Conservation (phyloP, 2,888 invertebrate species). For the Agonopterix alstromeriana region DNA sequence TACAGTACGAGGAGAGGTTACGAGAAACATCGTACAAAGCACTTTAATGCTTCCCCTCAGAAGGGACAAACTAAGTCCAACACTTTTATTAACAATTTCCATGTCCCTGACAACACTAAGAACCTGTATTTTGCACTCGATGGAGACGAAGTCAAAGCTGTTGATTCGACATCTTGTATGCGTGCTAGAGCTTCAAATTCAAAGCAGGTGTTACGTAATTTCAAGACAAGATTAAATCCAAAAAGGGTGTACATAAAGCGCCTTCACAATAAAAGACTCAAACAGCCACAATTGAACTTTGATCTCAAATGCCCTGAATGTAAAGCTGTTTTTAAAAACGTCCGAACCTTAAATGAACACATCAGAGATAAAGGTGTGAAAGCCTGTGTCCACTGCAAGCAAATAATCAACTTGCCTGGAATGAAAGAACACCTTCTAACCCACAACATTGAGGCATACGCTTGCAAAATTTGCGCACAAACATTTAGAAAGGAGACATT, state of each 20-base stretch:
- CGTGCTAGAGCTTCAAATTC: not conserved
- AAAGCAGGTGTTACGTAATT: conserved; percentile 6
- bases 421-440: conserved; percentile 18
- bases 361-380: conserved; percentile 24
- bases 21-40: conserved; percentile 28
- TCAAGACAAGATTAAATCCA: conserved; percentile 10
- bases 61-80: too few species aligned
- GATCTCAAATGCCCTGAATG: conserved; percentile 32
- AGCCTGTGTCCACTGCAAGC: conserved; percentile 28
- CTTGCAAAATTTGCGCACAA: conserved; percentile 28
- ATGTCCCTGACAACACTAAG: conserved; percentile 17
- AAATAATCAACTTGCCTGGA: conserved; percentile 18
- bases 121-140: conserved; percentile 26
- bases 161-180: conserved; percentile 3
- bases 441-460: conserved; percentile 18
- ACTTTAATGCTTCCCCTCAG: conserved; percentile 4
- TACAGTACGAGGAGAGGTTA: conserved; percentile 37
- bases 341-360: conserved; percentile 28
- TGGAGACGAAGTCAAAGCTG: conserved; percentile 8
- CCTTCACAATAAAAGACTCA: not conserved
- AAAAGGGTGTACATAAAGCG: not conserved
- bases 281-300: not conserved
- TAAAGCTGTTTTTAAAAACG: conserved; percentile 13
- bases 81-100: conserved; percentile 12
- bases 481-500: conserved; percentile 16